Evolutionary conservation across 2,113 vertebrate genomes (phyloP).

Genomic region (Silurus meridionalis): DNA sequence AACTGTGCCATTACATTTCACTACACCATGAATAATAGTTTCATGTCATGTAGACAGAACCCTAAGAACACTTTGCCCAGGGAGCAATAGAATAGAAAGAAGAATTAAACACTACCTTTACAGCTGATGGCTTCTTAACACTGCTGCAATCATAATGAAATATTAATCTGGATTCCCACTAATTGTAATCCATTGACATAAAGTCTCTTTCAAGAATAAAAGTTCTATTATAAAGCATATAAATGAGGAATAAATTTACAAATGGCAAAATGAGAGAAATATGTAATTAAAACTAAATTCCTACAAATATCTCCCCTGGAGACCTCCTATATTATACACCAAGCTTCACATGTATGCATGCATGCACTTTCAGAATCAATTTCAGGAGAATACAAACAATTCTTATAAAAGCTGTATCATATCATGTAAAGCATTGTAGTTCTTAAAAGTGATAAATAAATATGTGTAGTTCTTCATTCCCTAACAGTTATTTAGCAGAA

Average conservation of each 20-base stretch:
- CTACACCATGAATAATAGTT: slow-evolving; percentile 67
- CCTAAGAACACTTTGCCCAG: slow-evolving; percentile 32
- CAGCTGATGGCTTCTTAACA: slow-evolving; percentile 60
- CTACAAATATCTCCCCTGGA: slow-evolving; percentile 58
- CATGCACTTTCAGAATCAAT: background rate
- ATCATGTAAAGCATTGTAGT: background rate
- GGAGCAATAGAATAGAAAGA: slow-evolving; percentile 48
- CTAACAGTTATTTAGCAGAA: background rate
- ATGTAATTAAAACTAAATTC: slow-evolving; percentile 65
- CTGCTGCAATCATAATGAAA: slow-evolving; percentile 69
- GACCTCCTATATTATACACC: slow-evolving; percentile 55
- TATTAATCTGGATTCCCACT: slow-evolving; percentile 69
- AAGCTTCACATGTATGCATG: slow-evolving; percentile 9
- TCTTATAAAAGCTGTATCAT: too few species aligned
- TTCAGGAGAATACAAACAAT: background rate
- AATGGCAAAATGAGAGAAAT: slow-evolving; percentile 67
- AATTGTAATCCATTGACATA: slow-evolving; percentile 71
- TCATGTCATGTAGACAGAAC: slow-evolving; percentile 59
- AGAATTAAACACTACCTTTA: slow-evolving; percentile 63
- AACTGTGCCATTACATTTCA: slow-evolving; percentile 58
- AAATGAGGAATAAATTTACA: slow-evolving; percentile 70
- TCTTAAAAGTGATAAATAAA: background rate
- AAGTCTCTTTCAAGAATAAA: slow-evolving; percentile 58
- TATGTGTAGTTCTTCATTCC: background rate
- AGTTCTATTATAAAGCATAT: slow-evolving; percentile 60